These are phyloP conservation scores for Drosophila paucipuncta DNA, from an alignment of 2,888 invertebrate genomes.

Conservation along the genomic window DNA sequence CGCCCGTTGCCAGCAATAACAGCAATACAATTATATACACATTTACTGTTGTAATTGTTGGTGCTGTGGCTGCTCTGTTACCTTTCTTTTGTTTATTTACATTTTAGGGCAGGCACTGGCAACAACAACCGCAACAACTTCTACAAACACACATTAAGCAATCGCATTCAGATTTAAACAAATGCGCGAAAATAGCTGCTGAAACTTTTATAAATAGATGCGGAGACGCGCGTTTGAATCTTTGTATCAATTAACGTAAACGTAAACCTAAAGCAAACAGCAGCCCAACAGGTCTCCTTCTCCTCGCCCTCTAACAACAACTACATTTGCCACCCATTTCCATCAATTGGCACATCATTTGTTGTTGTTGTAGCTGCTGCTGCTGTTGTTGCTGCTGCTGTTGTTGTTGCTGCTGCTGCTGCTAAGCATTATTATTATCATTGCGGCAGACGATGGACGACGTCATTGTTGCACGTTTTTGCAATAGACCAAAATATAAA, in stretches of 20 bases:
- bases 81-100: slow-evolving; percentile 75
- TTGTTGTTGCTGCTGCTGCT: slow-evolving; percentile 29
- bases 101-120: slow-evolving; percentile 71
- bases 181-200: slow-evolving; percentile 71
- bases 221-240: slow-evolving; percentile 64
- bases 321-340: slow-evolving; percentile 52
- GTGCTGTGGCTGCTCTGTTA: slow-evolving; percentile 45
- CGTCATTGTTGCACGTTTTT: slow-evolving; percentile 78
- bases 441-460: slow-evolving; percentile 49
- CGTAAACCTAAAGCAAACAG: slow-evolving; percentile 48
- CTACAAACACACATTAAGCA: slow-evolving; percentile 54
- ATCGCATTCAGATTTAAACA: slow-evolving; percentile 69
- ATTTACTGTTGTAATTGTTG: slow-evolving; percentile 75
- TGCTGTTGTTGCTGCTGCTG: slow-evolving; percentile 29
- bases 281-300: slow-evolving; percentile 33
- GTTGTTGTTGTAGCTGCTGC: slow-evolving; percentile 11
- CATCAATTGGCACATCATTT: slow-evolving; percentile 73
- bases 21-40: slow-evolving; percentile 63
- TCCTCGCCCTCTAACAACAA: slow-evolving; percentile 12
- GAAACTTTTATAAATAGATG: slow-evolving; percentile 58
- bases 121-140: slow-evolving; percentile 22
- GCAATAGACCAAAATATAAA: slow-evolving; percentile 68
- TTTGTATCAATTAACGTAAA: slow-evolving; percentile 76
- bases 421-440: slow-evolving; percentile 34
- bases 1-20: slow-evolving; percentile 43